Base-by-base conservation (phyloP, 2,797 vertebrate genomes). In the Gymnoscopelus braueri region DNA sequence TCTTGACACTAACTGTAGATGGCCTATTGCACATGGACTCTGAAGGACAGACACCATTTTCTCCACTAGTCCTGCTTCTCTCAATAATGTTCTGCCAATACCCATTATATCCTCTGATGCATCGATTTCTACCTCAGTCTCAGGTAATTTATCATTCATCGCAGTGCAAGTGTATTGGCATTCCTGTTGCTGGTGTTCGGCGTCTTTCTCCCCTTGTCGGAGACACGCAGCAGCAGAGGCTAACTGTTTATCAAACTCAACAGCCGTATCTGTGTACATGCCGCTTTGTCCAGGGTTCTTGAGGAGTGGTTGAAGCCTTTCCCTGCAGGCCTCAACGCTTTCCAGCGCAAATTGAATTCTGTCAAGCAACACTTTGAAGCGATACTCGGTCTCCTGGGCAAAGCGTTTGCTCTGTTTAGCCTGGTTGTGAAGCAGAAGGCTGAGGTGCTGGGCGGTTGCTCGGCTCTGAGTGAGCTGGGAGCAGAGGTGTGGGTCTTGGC, bases 11-110 rank as follows among this genome's bases (percentile, higher is more conserved):
- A 83, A 78, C 39, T 85, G 77, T 7, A 93, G 78, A 51, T 92
- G 90, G 1, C 75, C 72, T 49, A 92, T 80, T 10, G 83, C 68
- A 6, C 78, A 88, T 0, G 90, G 93, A 59, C 85, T 93, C 87
- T 93, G 92, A 49, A 98, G 71, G 44, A 94, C 94, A 51, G 94
- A 93, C 0, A 94, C 87, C 77, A 98, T 95, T 49, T 92, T 95
- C 72, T 88, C 93, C n/a, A 97, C 87, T 3, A 97, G 73, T 14
- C 93, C 85, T 3, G 95, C 87, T 84, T 97, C 96, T 74, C 93
- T 92, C 4, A 87, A 89, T 68, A 98, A 78, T 63, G 67, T 78
- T 54, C 47, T 82, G 11, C 70, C 68, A 24, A 84, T 71, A 26
- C 71, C 50, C 11, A 32, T 11, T 13, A 51, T 8, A 12, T 62